Evolutionary conservation across 2,113 vertebrate species (phyloP).

Genomic region (Nannobrachium achirus): DNA sequence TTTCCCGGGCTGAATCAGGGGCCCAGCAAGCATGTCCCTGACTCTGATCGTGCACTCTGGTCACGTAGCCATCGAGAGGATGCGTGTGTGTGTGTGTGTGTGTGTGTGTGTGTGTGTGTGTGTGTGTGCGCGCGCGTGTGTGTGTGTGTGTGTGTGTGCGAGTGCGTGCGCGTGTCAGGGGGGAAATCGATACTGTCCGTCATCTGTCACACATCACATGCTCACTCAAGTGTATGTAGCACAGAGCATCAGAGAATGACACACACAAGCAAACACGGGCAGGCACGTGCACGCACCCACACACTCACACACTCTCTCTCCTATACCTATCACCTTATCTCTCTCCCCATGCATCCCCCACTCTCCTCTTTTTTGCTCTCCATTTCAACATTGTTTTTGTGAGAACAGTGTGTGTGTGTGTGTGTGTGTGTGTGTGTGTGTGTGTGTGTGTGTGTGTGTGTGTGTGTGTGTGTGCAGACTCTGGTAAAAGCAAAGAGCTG

Average conservation of each 20-base stretch:
- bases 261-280: background rate
- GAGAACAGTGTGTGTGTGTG: slow-evolving; percentile 34
- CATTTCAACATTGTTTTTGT: slow-evolving; percentile 41
- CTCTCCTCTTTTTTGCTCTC: slow-evolving; percentile 17
- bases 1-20: too few relatives aligned
- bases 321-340: slow-evolving; percentile 7
- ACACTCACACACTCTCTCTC: slow-evolving; percentile 1
- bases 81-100: background rate
- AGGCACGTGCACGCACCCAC: slow-evolving; percentile 13
- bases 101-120: background rate
- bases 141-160: slow-evolving; percentile 1
- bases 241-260: slow-evolving; percentile 3
- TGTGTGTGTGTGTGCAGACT: slow-evolving; percentile 15
- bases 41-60: background rate
- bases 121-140: slow-evolving; percentile 3
- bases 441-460: slow-evolving; percentile 6
- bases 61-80: background rate
- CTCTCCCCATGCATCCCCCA: background rate
- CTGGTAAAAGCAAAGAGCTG: slow-evolving; percentile 65
- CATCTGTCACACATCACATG: slow-evolving; percentile 68
- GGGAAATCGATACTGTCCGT: slow-evolving; percentile 62
- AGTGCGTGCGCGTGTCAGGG: background rate
- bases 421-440: slow-evolving; percentile 10
- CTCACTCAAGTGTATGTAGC: slow-evolving; percentile 55
- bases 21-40: too few relatives aligned